Base-by-base conservation (phyloP, 2,797 vertebrate genomes). In the Cryptoprocta ferox region DNA sequence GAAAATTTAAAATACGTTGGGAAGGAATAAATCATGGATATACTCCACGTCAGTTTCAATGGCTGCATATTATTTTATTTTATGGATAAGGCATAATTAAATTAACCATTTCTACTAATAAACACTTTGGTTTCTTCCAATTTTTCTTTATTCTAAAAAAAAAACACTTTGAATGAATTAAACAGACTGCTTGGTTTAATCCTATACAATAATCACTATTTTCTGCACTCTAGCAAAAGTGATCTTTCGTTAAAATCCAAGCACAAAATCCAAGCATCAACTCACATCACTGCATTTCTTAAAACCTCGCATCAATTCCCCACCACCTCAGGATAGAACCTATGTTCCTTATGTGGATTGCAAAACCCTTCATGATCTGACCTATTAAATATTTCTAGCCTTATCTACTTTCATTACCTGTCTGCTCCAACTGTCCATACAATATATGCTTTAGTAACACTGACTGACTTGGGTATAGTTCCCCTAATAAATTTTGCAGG, bases 111-210 rank as follows among this genome's bases (percentile, higher is more conserved):
- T 48, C 3, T 79, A 63, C 65, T 84, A 59, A 85, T 6, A 88
- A 6, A 68, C 35, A 94, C 21, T 59, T 71, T n/a, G 12, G 39
- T 73, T 85, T 71, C 39, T 71, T 89, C 65, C n/a, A 37, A 63
- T 76, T 89, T 97, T 94, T 94, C 26, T 80, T 92, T 68, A 88
- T 32, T 70, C 32, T 88, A 75, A 79, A 70, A 87, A 75, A 70
- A 83, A 70, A 71, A 42, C 15, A 94, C 1, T 45, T 14, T 76
- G 39, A 81, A 75, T 78, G 26, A 90, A 56, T 92, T 78, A 86
- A 93, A 89, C 11, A 91, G 53, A 81, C 0, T 37, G 37, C 32
- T 68, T 87, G 78, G 79, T 37, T 82, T 92, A 75, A 80, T 83
- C 65, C 80, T 63, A 45, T 9, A 30, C 30, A 66, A 48, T 15